Evolutionary conservation across 1,140 invertebrate species (phyloP).

Genomic region (Nasonia giraulti): DNA sequence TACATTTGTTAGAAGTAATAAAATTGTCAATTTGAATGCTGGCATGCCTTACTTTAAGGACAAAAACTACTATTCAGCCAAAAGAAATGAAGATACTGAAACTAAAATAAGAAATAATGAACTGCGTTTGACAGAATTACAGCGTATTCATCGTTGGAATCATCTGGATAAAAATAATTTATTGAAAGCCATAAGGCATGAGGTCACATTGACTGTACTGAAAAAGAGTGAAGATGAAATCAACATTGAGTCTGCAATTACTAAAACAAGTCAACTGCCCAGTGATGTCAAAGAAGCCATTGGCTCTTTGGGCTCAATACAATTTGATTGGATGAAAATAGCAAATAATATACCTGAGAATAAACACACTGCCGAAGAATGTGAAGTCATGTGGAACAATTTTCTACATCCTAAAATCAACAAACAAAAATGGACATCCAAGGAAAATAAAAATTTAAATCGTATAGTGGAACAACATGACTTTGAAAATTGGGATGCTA

Average conservation of each 20-base stretch:
- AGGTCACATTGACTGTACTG: conserved; percentile 53
- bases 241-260: conserved; percentile 14
- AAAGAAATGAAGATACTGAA: conserved; percentile 67
- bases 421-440: conserved; percentile 76
- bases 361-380: conserved; percentile 74
- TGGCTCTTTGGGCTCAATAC: conserved; percentile 57
- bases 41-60: conserved; percentile 74
- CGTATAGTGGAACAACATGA: conserved; percentile 71
- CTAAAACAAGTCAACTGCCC: conserved; percentile 52
- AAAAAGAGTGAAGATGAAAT: conserved; percentile 41
- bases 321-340: conserved; percentile 74
- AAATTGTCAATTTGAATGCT: conserved; percentile 53
- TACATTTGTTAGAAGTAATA: conserved; percentile 9
- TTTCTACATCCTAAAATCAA: conserved; percentile 81
- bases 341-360: conserved; percentile 69
- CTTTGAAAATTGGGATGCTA: conserved; percentile 79
- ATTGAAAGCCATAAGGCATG: conserved; percentile 59
- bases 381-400: conserved; percentile 79
- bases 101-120: conserved; percentile 66
- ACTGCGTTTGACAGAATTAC: conserved; percentile 63
- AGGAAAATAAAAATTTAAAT: conserved; percentile 76
- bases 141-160: conserved; percentile 63
- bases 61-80: conserved; percentile 62
- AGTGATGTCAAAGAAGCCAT: conserved; percentile 60
- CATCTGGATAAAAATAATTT: conserved; percentile 62